Base-by-base conservation (phyloP, 2,888 invertebrate species). In the Epinotia demarniana region DNA sequence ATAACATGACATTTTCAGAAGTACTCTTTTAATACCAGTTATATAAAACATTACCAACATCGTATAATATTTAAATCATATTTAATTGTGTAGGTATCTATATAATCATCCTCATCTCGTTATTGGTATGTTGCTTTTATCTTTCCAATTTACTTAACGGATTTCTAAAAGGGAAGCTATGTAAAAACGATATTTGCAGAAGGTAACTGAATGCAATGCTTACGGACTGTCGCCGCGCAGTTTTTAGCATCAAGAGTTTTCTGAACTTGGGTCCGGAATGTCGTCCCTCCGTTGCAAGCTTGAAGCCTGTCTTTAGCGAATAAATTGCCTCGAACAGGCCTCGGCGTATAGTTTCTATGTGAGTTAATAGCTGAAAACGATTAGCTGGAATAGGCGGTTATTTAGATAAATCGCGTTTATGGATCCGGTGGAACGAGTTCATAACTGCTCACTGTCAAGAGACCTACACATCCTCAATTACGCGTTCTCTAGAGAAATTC, bases 261-360 rank as follows among this genome's bases (percentile, higher is more conserved):
- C 87, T 90, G 87, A 88, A 89, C 89, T 85, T 87, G 81, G 79
- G 80, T 77, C 76, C 81, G 93, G 93, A 93, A 93, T 93, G 92
- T 86, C 82, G 91, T 87, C 88, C 84, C 80, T 86, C 84, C 84
- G 82, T 79, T 81, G 87, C 89, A 89, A 90, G 90, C 88, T 86
- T 88, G 86, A 82, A 88, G 86, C 84, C 85, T 89, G 88, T 89
- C 90, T 89, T 89, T 89, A 90, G 88, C 87, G 88, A 89, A 91
- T 92, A 93, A 92, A 92, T 91, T 90, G 90, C 90, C 77, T 82
- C 85, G 89, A 89, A 90, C 91, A 87, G 89, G 92, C 87, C 90
- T 78, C 79, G 82, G 81, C 77, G 80, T 85, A 83, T 82, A 86
- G 85, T 84, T 82, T 84, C 85, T 84, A 81, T 82, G 82, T 81